A percentile compares a stretch with the other conserved stretches of the same genome.
Evolutionary conservation across 1,140 invertebrate species (phyloP).

Genomic region (Aphis craccivora): DNA sequence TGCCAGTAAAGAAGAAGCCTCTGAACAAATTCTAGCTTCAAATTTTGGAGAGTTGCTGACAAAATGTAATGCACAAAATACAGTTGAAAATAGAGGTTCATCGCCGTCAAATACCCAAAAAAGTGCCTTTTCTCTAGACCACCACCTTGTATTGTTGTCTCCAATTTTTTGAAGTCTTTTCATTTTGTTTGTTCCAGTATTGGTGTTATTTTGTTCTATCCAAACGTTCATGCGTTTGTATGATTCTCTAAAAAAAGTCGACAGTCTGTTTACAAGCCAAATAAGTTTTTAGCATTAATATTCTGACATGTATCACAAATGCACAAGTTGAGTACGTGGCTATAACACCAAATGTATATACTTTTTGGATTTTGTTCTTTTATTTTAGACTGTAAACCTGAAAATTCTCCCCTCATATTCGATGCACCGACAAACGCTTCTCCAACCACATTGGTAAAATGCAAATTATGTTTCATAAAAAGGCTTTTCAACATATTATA

Average conservation of each 20-base stretch:
- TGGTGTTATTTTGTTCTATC: not conserved
- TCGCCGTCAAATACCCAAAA: not conserved
- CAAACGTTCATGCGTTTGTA: not conserved
- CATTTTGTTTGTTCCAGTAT: constrained; percentile 11
- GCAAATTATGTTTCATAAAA: not conserved
- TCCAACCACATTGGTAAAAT: constrained; percentile 4
- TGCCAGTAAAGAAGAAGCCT: not conserved
- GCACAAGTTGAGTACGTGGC: constrained; percentile 55
- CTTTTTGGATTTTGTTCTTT: constrained; percentile 44
- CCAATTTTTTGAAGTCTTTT: not conserved
- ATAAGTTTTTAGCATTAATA: constrained; percentile 4
- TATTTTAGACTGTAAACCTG: constrained; percentile 59
- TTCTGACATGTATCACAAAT: not conserved
- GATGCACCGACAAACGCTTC: constrained; percentile 61
- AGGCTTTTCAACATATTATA: constrained; percentile 16
- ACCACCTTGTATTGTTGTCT: not conserved
- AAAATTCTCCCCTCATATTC: constrained; percentile 62
- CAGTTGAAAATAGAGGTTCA: not conserved
- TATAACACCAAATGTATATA: constrained; percentile 56
- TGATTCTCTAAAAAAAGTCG: not conserved
- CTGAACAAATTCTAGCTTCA: not conserved
- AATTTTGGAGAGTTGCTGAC: not conserved
- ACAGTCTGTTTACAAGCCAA: not conserved
- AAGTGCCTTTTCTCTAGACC: not conserved
- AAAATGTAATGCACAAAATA: not conserved